Evolutionary conservation across 2,113 vertebrate genomes (phyloP), one percentile per base, ranked within the genome.

Genomic region (Microcebus jonahi): DNA sequence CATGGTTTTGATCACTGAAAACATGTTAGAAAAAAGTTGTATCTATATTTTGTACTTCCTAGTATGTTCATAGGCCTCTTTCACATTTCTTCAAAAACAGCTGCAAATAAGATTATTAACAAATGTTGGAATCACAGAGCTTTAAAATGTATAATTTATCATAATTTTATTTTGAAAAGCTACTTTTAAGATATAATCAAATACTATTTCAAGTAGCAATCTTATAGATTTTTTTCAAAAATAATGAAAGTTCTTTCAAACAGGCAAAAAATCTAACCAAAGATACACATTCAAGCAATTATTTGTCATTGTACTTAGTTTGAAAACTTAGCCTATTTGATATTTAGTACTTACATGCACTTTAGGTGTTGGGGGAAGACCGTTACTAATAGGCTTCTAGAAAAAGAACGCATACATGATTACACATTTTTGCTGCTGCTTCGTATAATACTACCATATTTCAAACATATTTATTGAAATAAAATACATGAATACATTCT

Each of bases 281-380:
- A 86, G 34, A 50, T 71, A 87, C 0, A 88, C 2, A 87, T 34
- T 63, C 9, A 88, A 88, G 65, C 45, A 96, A 73, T 70, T 68
- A 67, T 9, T 29, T 84, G 29, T 50, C 57, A 71, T 0, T 85
- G 1, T 34, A 68, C 48, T 83, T 63, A 48, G 57, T 68, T 90
- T 65, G 18, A 79, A 94, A 97, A 91, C 20, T 70, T 48, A 93
- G 61, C 36, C 23, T 88, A 55, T 70, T 94, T 61, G 42, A 45
- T 91, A 96, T 45, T 94, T 53, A 75, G 96, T 98, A 99, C 99
- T 99, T 98, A 99, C 99, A 65, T 99, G 99, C 31, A 99, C 99
- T 99, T 99, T 99, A 87, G 99, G 99, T 59, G 99, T 99, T 45
- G 99, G 99, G 86, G 99, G 99, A 92, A 99, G 99, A 90, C 99